Percentiles rank a stretch among this genome's conserved stretches.
These are phyloP conservation scores for Lepus timidus DNA, from an alignment of 2,113 vertebrate genomes.

Conservation along the genomic window DNA sequence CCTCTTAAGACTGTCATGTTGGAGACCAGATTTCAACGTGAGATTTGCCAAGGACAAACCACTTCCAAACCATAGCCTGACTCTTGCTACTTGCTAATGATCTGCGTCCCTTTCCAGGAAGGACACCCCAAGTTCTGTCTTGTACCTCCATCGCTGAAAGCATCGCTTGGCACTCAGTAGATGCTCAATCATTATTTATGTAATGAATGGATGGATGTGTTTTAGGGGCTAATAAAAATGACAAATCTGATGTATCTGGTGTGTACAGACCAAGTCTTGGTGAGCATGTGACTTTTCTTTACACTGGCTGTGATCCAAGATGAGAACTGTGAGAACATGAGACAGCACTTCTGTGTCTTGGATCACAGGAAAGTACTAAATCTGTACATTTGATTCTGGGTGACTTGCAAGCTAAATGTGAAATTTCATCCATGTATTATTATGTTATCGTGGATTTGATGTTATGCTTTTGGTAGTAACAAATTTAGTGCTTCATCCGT, in stretches of 20 bases:
- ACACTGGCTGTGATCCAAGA: constrained; percentile 11
- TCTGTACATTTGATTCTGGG: neutral
- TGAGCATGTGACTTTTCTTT: constrained; percentile 52
- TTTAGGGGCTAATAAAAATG: constrained; percentile 28
- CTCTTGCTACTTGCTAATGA: neutral
- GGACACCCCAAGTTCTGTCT: neutral
- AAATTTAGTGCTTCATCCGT: neutral
- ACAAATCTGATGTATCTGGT: constrained; percentile 12
- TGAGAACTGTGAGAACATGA: neutral
- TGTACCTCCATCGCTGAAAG: neutral
- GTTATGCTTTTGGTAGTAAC: neutral
- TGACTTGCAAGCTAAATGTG: constrained; percentile 33
- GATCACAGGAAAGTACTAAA: neutral
- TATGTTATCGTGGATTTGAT: neutral
- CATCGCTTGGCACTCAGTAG: neutral
- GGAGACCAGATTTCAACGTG: neutral
- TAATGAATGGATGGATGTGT: constrained; percentile 3
- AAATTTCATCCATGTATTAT: constrained; percentile 3
- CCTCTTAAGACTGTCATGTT: neutral
- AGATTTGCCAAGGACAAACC: neutral
- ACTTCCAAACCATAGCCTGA: neutral
- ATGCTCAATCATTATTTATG: neutral
- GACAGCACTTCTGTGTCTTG: neutral
- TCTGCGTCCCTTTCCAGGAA: neutral
- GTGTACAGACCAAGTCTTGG: neutral